Conservation (phyloP, 2,888 invertebrate genomes). For the Blomia tropicalis region DNA sequence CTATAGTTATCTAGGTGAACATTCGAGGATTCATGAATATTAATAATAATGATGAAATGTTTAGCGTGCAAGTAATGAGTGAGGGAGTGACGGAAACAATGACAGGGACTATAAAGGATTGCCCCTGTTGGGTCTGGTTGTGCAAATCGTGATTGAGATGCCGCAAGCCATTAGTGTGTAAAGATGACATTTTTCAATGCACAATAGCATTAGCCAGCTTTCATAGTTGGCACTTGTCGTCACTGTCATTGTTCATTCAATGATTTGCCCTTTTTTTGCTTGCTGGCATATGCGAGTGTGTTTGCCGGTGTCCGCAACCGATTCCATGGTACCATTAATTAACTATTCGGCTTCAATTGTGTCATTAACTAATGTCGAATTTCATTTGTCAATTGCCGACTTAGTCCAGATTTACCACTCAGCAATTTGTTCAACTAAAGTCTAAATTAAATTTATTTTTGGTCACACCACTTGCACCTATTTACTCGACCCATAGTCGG, state of each 20-base stretch:
- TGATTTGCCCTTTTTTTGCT: background rate
- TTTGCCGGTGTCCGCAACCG: too few relatives aligned
- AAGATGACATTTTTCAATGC: background rate
- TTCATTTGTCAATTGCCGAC: background rate
- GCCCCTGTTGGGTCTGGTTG: too few relatives aligned
- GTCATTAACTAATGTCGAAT: background rate
- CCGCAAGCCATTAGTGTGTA: background rate
- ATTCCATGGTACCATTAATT: slow-evolving; percentile 4
- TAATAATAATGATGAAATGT: too few relatives aligned
- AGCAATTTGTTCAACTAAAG: background rate
- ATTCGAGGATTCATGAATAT: too few relatives aligned
- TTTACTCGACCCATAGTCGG: too few relatives aligned
- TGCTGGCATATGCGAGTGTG: too few relatives aligned
- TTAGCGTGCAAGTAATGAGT: too few relatives aligned
- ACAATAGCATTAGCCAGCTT: background rate
- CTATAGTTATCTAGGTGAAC: too few relatives aligned
- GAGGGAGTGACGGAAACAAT: too few relatives aligned
- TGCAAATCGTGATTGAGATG: too few relatives aligned
- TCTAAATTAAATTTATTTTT: background rate
- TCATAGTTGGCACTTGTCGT: background rate
- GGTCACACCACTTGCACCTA: too few relatives aligned
- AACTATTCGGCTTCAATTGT: background rate
- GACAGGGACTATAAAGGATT: too few relatives aligned
- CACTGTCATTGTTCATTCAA: slow-evolving; percentile 7
- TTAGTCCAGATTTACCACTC: background rate